Percentiles rank a stretch among this genome's conserved stretches.
Conservation (phyloP, 2,113 vertebrate species). For the Phainopepla nitens region DNA sequence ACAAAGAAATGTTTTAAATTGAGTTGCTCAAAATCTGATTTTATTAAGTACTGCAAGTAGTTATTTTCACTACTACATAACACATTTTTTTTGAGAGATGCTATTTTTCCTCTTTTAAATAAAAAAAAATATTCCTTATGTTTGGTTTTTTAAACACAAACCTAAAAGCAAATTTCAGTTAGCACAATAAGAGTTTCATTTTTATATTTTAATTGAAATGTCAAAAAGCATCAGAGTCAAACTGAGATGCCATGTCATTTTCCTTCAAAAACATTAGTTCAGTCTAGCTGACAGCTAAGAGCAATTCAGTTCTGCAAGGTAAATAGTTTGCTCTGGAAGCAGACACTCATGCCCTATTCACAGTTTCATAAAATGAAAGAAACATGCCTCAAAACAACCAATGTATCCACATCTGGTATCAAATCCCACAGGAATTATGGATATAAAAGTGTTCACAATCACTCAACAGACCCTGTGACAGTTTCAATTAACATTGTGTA, state of each 20-base stretch:
- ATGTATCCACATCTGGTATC: neutral
- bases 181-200: neutral
- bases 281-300: neutral
- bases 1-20: neutral
- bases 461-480: neutral
- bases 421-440: neutral
- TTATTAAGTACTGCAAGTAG: neutral
- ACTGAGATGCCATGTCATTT: neutral
- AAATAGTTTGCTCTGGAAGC: neutral
- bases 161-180: neutral
- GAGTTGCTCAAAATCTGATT: neutral
- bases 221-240: constrained; percentile 20
- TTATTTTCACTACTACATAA: neutral
- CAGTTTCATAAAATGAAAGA: neutral
- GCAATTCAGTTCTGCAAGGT: neutral
- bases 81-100: neutral
- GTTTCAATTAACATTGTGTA: neutral
- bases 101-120: neutral
- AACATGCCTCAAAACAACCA: neutral
- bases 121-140: neutral
- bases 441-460: neutral
- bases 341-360: neutral
- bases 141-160: neutral
- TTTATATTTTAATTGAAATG: neutral
- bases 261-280: neutral